Evolutionary conservation across 1,140 invertebrate genomes (phyloP).

Genomic region (Vollenhovia emeryi): DNA sequence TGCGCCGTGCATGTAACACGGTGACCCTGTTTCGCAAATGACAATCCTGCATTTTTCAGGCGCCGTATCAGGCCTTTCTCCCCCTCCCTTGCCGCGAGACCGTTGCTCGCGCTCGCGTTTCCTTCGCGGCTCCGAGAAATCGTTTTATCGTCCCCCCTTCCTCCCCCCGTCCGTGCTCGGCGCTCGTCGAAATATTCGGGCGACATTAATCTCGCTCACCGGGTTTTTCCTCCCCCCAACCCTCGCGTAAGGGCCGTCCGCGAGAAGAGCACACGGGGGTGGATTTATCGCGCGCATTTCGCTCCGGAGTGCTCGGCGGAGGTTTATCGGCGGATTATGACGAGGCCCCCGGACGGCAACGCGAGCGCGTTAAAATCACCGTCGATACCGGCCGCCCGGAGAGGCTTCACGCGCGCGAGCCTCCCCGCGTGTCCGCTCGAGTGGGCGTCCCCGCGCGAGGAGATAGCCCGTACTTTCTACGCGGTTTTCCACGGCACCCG

Average conservation of each 20-base stretch:
- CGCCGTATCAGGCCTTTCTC: background rate
- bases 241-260: background rate
- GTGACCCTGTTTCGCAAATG: conserved; percentile 47
- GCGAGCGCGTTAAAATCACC: conserved; percentile 8
- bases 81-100: background rate
- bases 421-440: too few species aligned
- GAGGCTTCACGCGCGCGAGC: too few species aligned
- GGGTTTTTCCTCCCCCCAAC: background rate
- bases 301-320: background rate
- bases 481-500: conserved; percentile 38
- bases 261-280: background rate
- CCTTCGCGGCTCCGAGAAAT: background rate
- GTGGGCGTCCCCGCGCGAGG: conserved; percentile 8
- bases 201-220: background rate
- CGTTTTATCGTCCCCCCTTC: background rate
- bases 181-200: background rate
- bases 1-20: conserved; percentile 20
- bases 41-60: conserved; percentile 35
- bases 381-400: background rate
- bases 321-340: conserved; percentile 14
- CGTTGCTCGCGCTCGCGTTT: background rate
- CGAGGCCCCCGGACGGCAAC: background rate
- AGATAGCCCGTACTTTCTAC: conserved; percentile 47
- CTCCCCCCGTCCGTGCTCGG: background rate
- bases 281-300: background rate